A percentile compares a stretch with the other conserved stretches of the same genome.
These are phyloP conservation scores for Alouatta palliata DNA, from an alignment of 2,113 vertebrate species.

Conservation along the genomic window DNA sequence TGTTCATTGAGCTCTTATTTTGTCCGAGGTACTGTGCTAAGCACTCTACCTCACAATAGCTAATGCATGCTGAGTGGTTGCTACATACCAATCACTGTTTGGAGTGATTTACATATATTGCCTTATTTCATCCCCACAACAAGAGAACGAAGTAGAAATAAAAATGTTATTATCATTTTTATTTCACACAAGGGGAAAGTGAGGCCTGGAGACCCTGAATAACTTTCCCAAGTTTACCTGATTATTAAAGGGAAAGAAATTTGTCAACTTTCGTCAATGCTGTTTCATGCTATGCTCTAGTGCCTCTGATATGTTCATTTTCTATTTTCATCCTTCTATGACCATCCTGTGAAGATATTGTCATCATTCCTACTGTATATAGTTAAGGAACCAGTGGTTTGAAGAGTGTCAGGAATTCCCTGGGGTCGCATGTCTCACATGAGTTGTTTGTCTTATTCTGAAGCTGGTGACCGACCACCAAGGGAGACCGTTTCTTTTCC, in stretches of 20 bases:
- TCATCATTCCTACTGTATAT: not conserved
- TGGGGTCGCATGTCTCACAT: not conserved
- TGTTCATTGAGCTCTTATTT: not conserved
- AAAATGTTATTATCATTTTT: not conserved
- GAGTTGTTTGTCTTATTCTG: not conserved
- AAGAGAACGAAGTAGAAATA: not conserved
- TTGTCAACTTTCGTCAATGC: not conserved
- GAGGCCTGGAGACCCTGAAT: not conserved
- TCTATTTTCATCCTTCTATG: not conserved
- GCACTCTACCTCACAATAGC: not conserved
- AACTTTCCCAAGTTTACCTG: not conserved
- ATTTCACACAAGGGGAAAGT: not conserved
- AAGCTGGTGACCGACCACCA: no score
- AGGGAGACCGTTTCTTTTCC: not conserved
- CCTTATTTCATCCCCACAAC: not conserved
- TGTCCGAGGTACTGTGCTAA: not conserved
- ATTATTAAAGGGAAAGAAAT: not conserved
- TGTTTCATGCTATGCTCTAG: not conserved
- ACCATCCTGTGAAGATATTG: not conserved
- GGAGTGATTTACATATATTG: not conserved
- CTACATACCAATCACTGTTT: not conserved
- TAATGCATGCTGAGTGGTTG: not conserved
- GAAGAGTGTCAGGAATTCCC: not conserved
- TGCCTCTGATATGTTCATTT: not conserved
- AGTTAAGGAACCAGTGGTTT: not conserved